phyloP scores from a whole-genome alignment of 2,888 invertebrate species.

The Drosophila tripunctata region DNA sequence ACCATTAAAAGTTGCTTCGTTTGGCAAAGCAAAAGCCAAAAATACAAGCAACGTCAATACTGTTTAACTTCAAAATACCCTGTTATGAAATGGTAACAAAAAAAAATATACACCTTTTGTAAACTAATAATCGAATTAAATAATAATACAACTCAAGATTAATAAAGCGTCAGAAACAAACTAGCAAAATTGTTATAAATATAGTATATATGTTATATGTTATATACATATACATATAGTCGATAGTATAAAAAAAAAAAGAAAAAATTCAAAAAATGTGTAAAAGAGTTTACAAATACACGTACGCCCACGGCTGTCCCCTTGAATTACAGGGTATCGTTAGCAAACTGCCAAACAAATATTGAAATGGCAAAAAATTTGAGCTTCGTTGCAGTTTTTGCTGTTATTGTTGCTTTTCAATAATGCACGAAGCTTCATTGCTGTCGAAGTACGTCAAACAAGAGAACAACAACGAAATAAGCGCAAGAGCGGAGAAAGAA shows the following conservation, averaged over 20 bases:
- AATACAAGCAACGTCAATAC: slow-evolving; percentile 2
- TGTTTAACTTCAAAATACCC: slow-evolving; percentile 8
- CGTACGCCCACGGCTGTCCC: no score
- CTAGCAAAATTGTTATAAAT: no score
- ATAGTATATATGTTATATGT: no score
- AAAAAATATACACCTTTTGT: no score
- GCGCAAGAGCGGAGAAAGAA: slow-evolving; percentile 2
- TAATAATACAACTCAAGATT: no score
- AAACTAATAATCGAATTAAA: no score
- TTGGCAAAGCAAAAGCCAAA: slow-evolving; percentile 47
- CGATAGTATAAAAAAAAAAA: no score
- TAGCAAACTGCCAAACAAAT: slow-evolving; percentile 51
- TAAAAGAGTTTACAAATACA: no score
- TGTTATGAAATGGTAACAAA: not conserved
- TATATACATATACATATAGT: no score
- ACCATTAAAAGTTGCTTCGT: slow-evolving; percentile 76
- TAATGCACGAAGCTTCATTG: slow-evolving; percentile 62
- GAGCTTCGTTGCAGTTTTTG: slow-evolving; percentile 59
- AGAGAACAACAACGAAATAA: slow-evolving; percentile 20
- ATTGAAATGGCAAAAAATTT: slow-evolving; percentile 63
- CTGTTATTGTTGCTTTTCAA: slow-evolving; percentile 55
- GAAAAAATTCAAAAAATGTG: not conserved
- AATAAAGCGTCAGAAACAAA: no score
- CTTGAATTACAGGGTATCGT: slow-evolving; percentile 18
- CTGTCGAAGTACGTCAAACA: slow-evolving; percentile 42